Percentiles rank a stretch among this genome's conserved stretches.
Conservation (phyloP, 2,797 vertebrate species). For the Sebastes dallii region DNA sequence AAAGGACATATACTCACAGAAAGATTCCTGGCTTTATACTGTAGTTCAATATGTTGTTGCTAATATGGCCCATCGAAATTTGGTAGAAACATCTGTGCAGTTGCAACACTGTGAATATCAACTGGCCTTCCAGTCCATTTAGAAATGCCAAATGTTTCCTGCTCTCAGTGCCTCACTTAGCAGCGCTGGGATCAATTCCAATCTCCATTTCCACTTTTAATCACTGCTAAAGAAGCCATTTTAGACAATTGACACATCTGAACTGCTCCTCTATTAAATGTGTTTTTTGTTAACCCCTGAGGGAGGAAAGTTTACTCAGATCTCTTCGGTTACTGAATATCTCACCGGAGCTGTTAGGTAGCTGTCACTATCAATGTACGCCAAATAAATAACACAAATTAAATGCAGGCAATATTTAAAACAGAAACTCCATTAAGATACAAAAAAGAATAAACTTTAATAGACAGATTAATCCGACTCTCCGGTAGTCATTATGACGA, state of each 20-base stretch:
- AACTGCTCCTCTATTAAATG: not conserved
- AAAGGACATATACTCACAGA: no score
- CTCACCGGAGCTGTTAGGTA: not conserved
- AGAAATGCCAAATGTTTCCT: slow-evolving; percentile 25
- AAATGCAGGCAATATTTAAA: not conserved
- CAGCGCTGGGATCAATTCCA: slow-evolving; percentile 1
- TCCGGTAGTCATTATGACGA: not conserved
- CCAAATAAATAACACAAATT: not conserved
- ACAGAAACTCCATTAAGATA: not conserved
- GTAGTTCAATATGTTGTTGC: not conserved
- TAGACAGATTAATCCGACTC: not conserved
- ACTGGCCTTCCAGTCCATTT: slow-evolving; percentile 6
- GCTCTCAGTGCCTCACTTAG: not conserved
- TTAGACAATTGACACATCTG: not conserved
- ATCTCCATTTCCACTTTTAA: not conserved
- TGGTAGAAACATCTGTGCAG: slow-evolving; percentile 6
- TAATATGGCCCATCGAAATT: not conserved
- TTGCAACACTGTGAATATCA: slow-evolving; percentile 5
- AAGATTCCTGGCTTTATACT: no score
- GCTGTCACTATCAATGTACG: not conserved
- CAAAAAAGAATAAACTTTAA: not conserved
- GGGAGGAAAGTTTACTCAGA: not conserved
- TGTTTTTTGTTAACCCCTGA: not conserved
- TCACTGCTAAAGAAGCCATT: not conserved
- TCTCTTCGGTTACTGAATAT: not conserved